Evolutionary conservation across 2,888 invertebrate genomes (phyloP), one percentile per base, ranked within the genome.

Genomic region (Piscicola geometra): DNA sequence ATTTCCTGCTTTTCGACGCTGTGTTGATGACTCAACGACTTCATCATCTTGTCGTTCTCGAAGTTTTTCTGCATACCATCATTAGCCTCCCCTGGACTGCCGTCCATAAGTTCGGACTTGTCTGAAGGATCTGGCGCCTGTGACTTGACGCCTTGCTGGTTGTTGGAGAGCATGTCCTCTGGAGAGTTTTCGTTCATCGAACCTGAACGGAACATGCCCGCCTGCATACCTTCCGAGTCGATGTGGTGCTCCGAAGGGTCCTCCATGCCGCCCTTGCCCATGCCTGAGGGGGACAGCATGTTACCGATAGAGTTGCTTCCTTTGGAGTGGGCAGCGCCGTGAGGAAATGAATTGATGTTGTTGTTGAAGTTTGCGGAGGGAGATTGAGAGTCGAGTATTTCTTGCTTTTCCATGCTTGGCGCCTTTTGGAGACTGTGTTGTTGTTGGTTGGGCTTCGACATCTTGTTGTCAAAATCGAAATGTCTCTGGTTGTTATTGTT

Each of bases 341-440:
- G 41, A 9, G 41, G 15, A 15, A 41, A 41, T 9, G 60, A 3
- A 30, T 5, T 30, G 67, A 12, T 67, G 35, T 67, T 67, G 67
- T 67, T 67, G 67, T 67, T 67, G 21, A 35, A 64, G 25, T 25
- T 64, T 60, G 47, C 64, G 18, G 33, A 33, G 52, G 52, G 52
- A 21, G 73, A 47, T 0, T 47, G 60, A 1, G 36, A 33, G 35
- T 73, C 73, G 5, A 41, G 5, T 5, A 56, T 9, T 56, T 56
- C 60, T 25, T 56, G 60, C 60, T 56, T 56, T 21, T 56, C 60
- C 9, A 41, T 41, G 41, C 41, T 41, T 5, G 21, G 60, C n/a
- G 60, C n/a, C 25, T 56, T 56, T 56, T 56, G 60, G 21, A 25
- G 60, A 5, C 15, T 12, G 30, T 9, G 70, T 15, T 68, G 76